phyloP scores from a whole-genome alignment of 2,888 invertebrate genomes.

The Punctoribates punctum region DNA sequence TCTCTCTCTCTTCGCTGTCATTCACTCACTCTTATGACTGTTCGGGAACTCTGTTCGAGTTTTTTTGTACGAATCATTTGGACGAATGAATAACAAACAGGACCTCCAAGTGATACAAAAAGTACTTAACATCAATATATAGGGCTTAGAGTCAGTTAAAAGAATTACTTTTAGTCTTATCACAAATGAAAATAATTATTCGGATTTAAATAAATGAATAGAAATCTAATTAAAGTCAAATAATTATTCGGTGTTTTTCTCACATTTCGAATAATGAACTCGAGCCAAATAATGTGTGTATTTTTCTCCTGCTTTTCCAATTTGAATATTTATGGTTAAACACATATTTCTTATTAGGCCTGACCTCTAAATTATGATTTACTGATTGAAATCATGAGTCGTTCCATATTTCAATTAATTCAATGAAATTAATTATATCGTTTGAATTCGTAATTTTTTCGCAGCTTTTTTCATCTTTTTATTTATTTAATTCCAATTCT shows the following conservation, averaged over 20 bases:
- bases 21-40: neutral
- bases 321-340: too few relatives aligned
- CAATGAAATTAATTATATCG: too few relatives aligned
- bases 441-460: too few relatives aligned
- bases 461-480: too few relatives aligned
- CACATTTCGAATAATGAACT: neutral
- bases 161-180: too few relatives aligned
- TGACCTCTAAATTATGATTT: too few relatives aligned
- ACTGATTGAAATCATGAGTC: too few relatives aligned
- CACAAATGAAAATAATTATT: neutral
- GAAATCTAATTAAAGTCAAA: neutral
- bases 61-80: too few relatives aligned
- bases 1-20: neutral
- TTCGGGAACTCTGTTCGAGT: neutral
- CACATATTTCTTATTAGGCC: too few relatives aligned
- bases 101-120: constrained; percentile 1
- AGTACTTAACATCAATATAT: neutral
- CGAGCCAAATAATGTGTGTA: neutral
- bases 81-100: neutral
- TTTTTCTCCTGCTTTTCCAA: neutral
- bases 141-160: neutral
- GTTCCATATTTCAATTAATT: too few relatives aligned
- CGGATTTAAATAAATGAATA: neutral
- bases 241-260: neutral
- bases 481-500: too few relatives aligned